Conservation (phyloP, 2,113 vertebrate species). For the Trogon surrucura region DNA sequence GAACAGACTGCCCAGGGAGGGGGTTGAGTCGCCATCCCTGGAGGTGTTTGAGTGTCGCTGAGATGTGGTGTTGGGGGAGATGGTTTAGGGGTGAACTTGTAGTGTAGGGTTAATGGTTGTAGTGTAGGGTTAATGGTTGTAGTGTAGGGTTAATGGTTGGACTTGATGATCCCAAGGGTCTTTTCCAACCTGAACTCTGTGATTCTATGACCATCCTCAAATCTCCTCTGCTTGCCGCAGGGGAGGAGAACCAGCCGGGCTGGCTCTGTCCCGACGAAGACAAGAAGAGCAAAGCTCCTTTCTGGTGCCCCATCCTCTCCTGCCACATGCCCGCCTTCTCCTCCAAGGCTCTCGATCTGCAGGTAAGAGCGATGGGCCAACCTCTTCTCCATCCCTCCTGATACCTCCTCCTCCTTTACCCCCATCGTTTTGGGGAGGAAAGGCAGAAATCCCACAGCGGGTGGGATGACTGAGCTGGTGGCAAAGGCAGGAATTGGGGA, state of each 20-base stretch:
- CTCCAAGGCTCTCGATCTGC: constrained; percentile 80
- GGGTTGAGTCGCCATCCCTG: too few relatives aligned
- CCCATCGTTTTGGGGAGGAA: not conserved
- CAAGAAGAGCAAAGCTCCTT: constrained; percentile 82
- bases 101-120: too few relatives aligned
- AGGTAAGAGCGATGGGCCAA: constrained; percentile 56
- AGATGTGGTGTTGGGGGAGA: too few relatives aligned
- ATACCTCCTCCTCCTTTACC: not conserved
- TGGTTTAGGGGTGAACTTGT: too few relatives aligned
- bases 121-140: too few relatives aligned
- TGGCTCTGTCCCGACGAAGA: constrained; percentile 92
- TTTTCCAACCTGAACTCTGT: too few relatives aligned
- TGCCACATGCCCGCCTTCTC: constrained; percentile 87
- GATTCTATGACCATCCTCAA: fast-evolving
- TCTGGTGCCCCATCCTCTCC: constrained; percentile 88
- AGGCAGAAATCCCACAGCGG: not conserved
- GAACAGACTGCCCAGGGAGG: too few relatives aligned
- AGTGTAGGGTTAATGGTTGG: too few relatives aligned
- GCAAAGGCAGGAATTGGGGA: too few relatives aligned
- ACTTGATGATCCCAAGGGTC: too few relatives aligned
- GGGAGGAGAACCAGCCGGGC: constrained; percentile 92
- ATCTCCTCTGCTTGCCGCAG: constrained; percentile 34
- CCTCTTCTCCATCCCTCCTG: not conserved
- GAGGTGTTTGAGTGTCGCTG: too few relatives aligned
- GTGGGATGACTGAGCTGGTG: too few relatives aligned